Percentiles rank a stretch among this genome's conserved stretches.
Evolutionary conservation across 1,140 invertebrate species (phyloP).

Genomic region (Eumeta japonica): DNA sequence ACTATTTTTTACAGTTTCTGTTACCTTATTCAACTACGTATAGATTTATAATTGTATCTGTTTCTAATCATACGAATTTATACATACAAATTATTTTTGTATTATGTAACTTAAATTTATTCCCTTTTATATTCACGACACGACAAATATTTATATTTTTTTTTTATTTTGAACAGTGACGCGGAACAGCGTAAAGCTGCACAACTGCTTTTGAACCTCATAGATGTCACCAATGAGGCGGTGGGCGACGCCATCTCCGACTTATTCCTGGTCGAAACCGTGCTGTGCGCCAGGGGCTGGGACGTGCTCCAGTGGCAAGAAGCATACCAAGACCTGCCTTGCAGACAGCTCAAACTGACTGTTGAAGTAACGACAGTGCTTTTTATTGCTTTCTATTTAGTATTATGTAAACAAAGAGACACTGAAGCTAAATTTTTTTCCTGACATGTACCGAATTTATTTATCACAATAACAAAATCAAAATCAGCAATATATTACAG

Average conservation of each 20-base stretch:
- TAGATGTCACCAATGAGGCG: slow-evolving; percentile 90
- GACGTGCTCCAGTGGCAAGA: slow-evolving; percentile 75
- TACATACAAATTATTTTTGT: not conserved
- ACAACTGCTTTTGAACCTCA: slow-evolving; percentile 64
- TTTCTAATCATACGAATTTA: not conserved
- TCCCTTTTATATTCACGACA: not conserved
- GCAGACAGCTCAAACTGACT: slow-evolving; percentile 82
- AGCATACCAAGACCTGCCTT: slow-evolving; percentile 85
- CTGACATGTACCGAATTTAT: no score
- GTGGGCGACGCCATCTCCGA: slow-evolving; percentile 98
- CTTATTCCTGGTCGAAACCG: slow-evolving; percentile 89
- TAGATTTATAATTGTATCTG: not conserved
- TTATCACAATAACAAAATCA: no score
- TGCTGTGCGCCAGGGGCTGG: slow-evolving; percentile 81
- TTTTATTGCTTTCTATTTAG: no score
- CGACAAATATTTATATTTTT: not conserved
- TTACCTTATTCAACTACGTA: no score
- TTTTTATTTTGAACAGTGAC: slow-evolving; percentile 18
- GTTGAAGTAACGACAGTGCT: slow-evolving; percentile 72
- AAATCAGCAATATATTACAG: no score
- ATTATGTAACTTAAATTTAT: not conserved
- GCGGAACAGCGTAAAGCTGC: slow-evolving; percentile 55
- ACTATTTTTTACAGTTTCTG: not conserved
- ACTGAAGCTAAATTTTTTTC: no score
- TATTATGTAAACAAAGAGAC: no score